Base-by-base conservation (phyloP, 2,888 invertebrate species). In the Conus canariensis region DNA sequence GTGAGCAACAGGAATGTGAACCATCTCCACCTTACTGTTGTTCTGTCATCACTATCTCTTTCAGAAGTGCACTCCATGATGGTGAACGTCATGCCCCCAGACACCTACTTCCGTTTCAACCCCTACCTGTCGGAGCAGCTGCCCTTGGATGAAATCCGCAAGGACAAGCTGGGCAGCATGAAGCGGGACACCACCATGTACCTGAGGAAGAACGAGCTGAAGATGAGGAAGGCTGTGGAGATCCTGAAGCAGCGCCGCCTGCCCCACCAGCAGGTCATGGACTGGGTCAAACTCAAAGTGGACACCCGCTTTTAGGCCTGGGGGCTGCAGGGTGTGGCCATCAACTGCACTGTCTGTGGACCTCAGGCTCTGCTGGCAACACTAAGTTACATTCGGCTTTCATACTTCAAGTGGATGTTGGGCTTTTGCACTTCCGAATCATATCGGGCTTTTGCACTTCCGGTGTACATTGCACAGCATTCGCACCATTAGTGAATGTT, bases 121-220 rank as follows among this genome's bases (percentile, higher is more conserved):
- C 99, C 99, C 0, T 98, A 98, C 94, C 97, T 99, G 90, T 97
- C 98, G 90, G 97, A 98, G 95, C 97, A 98, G 95, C 97, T 98
- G 90, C 97, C 97, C 22, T 97, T 99, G 97, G 98, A 98, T 94
- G 98, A 98, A 96, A 98, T 98, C 74, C 96, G 98, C 92, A 97
- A 97, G 0, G 97, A 97, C 58, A 98, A 98, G 95, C 96, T 98
- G 88, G 97, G 97, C 90, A 97, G 97, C 95, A 96, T 98, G 95
- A 97, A 98, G 91, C 97, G 97, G 60, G 98, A 98, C 96, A 98
- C 98, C 0, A 96, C 97, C 85, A 98, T 98, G 96, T 99, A 99
- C 95, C 97, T 98, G 77, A 96, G 98, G 74, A 97, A 98, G 93
- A 99, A 99, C 95, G 98, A 98, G 92, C 97, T 97, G 93, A 98